These are phyloP conservation scores for Coenonympha arcania DNA, from an alignment of 2,888 invertebrate species.

Conservation along the genomic window DNA sequence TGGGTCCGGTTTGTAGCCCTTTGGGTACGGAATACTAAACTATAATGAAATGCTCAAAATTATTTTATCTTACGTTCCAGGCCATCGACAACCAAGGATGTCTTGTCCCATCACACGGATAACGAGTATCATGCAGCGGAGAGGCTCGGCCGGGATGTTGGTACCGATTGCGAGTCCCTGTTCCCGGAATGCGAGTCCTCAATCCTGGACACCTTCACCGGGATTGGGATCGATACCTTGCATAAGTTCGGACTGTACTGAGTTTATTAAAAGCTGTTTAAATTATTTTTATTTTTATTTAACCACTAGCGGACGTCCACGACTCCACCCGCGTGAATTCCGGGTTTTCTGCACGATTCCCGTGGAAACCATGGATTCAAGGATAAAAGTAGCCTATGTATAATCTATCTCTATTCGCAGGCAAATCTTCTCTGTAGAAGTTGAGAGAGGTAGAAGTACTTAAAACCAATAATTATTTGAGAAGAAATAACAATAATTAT, in stretches of 20 bases:
- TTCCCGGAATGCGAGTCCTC: conserved; percentile 78
- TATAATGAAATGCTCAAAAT: no score
- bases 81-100: conserved; percentile 80
- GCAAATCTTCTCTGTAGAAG: no score
- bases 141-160: conserved; percentile 70
- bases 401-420: no score
- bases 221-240: conserved; percentile 62
- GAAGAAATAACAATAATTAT: no score
- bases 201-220: conserved; percentile 74
- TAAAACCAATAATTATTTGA: no score
- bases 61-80: conserved; percentile 61
- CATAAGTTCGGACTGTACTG: conserved; percentile 57
- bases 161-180: conserved; percentile 69
- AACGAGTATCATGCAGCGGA: conserved; percentile 84
- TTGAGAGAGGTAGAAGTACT: no score
- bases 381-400: no score
- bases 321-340: no score
- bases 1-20: no score
- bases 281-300: not conserved
- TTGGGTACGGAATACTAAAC: no score
- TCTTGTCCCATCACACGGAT: conserved; percentile 77
- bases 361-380: no score
- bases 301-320: not conserved
- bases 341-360: no score
- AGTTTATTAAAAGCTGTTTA: conserved; percentile 4